Conservation (phyloP, 2,797 vertebrate genomes). For the Chaetophractus vellerosus region DNA sequence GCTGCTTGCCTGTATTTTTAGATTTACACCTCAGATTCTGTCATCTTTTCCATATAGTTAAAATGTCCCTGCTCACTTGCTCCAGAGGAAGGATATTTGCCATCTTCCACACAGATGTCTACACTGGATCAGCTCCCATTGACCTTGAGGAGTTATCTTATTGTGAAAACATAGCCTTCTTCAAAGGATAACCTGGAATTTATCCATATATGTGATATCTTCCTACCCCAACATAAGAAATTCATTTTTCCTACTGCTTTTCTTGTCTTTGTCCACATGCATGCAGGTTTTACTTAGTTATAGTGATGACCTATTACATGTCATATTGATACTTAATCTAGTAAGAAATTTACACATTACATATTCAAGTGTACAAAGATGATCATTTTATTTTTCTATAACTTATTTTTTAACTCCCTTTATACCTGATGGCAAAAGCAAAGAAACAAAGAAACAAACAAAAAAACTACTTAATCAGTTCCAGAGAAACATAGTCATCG, state of each 20-base stretch:
- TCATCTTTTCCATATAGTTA: neutral
- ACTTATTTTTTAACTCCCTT: neutral
- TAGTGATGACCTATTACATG: neutral
- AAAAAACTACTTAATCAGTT: neutral
- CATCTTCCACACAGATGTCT: neutral
- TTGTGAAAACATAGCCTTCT: neutral
- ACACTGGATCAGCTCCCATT: neutral
- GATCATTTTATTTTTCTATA: neutral
- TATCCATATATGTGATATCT: neutral
- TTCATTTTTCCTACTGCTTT: neutral
- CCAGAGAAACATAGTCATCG: neutral
- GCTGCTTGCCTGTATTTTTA: slow-evolving; percentile 70
- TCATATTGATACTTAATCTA: neutral
- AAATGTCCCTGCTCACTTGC: neutral
- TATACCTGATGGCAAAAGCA: neutral
- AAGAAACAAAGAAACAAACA: neutral
- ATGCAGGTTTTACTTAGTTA: neutral
- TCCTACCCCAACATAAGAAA: neutral
- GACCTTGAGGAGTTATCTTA: neutral
- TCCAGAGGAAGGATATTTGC: neutral
- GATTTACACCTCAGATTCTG: slow-evolving; percentile 68
- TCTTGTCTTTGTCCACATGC: neutral
- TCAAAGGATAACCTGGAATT: neutral
- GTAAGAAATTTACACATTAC: neutral
- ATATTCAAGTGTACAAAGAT: neutral